These are phyloP conservation scores for Cyprinella venusta DNA, from an alignment of 2,797 vertebrate genomes.

Conservation along the genomic window DNA sequence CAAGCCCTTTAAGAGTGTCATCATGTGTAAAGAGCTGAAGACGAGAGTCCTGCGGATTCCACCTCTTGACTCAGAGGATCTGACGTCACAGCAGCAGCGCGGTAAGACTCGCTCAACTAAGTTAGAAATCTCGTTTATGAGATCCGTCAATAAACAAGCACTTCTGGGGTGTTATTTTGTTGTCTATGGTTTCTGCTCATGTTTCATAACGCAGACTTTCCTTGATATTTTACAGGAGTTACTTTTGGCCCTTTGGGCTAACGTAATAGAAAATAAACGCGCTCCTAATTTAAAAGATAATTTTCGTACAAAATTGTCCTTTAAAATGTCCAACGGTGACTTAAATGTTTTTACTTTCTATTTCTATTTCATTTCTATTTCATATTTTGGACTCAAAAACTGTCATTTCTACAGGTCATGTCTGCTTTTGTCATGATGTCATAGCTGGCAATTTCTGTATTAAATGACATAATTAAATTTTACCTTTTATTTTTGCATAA, in stretches of 20 bases:
- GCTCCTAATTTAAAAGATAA: too few species aligned
- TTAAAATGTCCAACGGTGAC: neutral
- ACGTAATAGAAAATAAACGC: neutral
- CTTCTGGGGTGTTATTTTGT: neutral
- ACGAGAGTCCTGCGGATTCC: conserved; percentile 72
- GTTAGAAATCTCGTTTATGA: too few species aligned
- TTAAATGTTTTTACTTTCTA: neutral
- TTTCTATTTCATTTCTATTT: too few species aligned
- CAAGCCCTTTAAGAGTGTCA: neutral
- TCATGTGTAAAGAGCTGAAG: conserved; percentile 76
- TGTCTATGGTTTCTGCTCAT: neutral
- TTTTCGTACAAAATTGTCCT: neutral
- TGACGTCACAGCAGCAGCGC: conserved; percentile 20
- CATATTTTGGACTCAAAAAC: too few species aligned
- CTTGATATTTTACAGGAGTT: neutral
- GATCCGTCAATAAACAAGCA: neutral
- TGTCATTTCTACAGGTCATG: too few species aligned
- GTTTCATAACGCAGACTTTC: neutral
- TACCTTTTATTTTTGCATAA: neutral
- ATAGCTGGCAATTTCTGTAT: too few species aligned
- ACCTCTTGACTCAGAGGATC: conserved; percentile 59
- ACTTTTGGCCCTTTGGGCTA: neutral
- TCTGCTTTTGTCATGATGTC: too few species aligned
- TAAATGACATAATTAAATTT: too few species aligned
- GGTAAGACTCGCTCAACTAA: conserved; percentile 58